Evolutionary conservation across 2,797 vertebrate species (phyloP).

Genomic region (Characodon lateralis): DNA sequence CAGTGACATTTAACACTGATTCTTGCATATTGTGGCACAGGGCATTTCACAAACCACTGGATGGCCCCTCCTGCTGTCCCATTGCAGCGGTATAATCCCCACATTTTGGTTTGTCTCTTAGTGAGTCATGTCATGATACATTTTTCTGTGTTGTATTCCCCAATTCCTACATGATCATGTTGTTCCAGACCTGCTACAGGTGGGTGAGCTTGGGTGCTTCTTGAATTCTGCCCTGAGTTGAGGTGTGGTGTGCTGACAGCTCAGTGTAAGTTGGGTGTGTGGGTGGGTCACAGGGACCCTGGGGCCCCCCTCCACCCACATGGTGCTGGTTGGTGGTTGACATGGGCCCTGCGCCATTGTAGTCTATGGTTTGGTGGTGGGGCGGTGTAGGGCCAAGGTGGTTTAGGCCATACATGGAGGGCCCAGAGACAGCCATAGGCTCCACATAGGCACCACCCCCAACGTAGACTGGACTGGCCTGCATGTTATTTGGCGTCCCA

Average conservation of each 20-base stretch:
- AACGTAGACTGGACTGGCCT: conserved; percentile 93
- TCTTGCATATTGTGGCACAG: conserved; percentile 22
- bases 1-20: conserved; percentile 22
- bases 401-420: conserved; percentile 94
- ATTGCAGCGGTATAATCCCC: conserved; percentile 45
- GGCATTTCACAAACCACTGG: conserved; percentile 50
- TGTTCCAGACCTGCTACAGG: conserved; percentile 89
- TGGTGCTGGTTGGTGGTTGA: conserved; percentile 90
- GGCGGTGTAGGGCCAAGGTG: conserved; percentile 91
- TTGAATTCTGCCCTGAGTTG: conserved; percentile 99
- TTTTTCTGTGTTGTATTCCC: conserved; percentile 52
- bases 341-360: conserved; percentile 87
- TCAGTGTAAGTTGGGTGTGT: conserved; percentile 89
- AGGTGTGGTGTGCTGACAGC: conserved; percentile 93
- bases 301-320: conserved; percentile 68
- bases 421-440: conserved; percentile 89
- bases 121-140: conserved; percentile 53
- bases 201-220: conserved; percentile 99
- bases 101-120: conserved; percentile 64
- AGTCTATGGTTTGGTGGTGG: conserved; percentile 93
- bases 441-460: conserved; percentile 91
- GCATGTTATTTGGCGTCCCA: conserved; percentile 85
- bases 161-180: conserved; percentile 55
- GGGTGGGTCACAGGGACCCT: conserved; percentile 90
- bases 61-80: conserved; percentile 22